Evolutionary conservation across 2,113 vertebrate genomes (phyloP).

Genomic region (Brachyistius frenatus): DNA sequence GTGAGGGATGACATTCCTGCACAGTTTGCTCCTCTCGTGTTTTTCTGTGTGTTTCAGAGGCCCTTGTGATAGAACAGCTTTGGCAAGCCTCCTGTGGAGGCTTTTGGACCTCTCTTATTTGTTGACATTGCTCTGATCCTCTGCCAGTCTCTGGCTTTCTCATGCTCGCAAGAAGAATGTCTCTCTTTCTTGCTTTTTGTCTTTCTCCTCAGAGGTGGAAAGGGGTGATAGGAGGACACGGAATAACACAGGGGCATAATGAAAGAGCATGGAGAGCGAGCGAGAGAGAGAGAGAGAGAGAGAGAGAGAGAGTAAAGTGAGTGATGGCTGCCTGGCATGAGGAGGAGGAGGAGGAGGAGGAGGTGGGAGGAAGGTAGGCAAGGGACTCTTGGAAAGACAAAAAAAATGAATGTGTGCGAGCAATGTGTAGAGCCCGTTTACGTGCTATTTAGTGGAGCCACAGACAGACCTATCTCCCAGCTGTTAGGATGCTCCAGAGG

Average conservation of each 20-base stretch:
- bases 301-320: constrained; percentile 30
- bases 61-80: constrained; percentile 56
- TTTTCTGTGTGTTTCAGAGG: constrained; percentile 50
- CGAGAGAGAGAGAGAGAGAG: neutral
- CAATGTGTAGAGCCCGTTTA: constrained; percentile 28
- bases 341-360: constrained; percentile 24
- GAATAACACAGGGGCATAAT: constrained; percentile 19
- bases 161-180: constrained; percentile 57
- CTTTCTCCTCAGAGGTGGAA: constrained; percentile 35
- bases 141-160: constrained; percentile 73
- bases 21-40: constrained; percentile 58
- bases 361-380: constrained; percentile 41
- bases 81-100: constrained; percentile 64
- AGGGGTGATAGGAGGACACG: constrained; percentile 29
- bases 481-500: constrained; percentile 80
- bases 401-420: constrained; percentile 19
- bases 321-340: constrained; percentile 40
- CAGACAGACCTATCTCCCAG: constrained; percentile 76
- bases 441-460: constrained; percentile 62
- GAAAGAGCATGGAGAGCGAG: neutral
- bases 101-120: constrained; percentile 74
- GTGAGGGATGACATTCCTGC: constrained; percentile 64
- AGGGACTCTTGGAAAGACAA: constrained; percentile 51
- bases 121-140: constrained; percentile 78
- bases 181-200: constrained; percentile 56